These are phyloP conservation scores for Melopsittacus undulatus DNA, from an alignment of 2,797 vertebrate genomes.

Conservation along the genomic window DNA sequence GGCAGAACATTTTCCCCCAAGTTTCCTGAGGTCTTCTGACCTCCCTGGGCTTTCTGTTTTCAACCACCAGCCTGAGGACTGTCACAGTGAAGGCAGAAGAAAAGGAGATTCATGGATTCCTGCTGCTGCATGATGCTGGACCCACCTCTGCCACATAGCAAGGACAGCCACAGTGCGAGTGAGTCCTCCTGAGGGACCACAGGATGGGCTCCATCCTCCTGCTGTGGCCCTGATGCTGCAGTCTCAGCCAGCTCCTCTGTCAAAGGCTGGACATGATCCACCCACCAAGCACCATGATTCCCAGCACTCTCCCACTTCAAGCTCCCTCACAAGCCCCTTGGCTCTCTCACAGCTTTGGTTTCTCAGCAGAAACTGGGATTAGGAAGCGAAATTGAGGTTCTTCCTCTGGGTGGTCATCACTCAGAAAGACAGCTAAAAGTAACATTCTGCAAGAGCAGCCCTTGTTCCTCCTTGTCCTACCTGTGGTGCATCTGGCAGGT, in stretches of 20 bases:
- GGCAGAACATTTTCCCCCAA: background rate
- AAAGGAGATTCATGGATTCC: background rate
- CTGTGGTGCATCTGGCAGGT: background rate
- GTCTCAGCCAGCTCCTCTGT: background rate
- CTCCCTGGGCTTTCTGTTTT: background rate
- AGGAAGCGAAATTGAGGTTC: background rate
- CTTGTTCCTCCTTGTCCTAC: background rate
- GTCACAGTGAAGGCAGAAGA: background rate
- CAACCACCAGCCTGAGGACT: background rate
- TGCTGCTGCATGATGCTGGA: background rate
- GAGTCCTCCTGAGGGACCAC: background rate
- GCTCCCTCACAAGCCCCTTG: background rate
- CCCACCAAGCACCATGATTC: rapidly evolving
- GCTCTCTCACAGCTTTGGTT: background rate
- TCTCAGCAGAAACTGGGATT: background rate
- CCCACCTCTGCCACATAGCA: rapidly evolving
- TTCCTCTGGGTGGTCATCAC: background rate
- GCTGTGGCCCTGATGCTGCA: background rate
- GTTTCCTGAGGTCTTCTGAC: background rate
- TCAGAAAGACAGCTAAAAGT: background rate
- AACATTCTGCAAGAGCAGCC: background rate
- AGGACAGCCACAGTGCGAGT: background rate
- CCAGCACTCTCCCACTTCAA: background rate
- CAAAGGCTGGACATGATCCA: background rate
- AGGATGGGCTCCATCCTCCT: background rate